These are phyloP conservation scores for Gerris buenoi DNA, from an alignment of 1,140 invertebrate species.

Conservation along the genomic window DNA sequence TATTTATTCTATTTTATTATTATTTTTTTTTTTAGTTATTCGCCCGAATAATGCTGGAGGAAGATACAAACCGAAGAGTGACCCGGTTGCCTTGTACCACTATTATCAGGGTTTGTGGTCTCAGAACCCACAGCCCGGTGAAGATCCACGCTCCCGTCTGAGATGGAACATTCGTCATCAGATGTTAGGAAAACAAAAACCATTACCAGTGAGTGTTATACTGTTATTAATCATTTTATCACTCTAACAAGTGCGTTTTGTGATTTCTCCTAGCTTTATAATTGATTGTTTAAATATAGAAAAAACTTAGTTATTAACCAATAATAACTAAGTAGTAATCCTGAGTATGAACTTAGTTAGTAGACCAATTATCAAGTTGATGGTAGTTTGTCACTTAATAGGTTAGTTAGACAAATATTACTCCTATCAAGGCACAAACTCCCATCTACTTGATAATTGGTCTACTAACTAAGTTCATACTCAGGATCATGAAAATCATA, in stretches of 20 bases:
- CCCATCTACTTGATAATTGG: not conserved
- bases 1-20: too few relatives aligned
- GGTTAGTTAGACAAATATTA: not conserved
- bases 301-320: not conserved
- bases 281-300: not conserved
- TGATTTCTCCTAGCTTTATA: not conserved
- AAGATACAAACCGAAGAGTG: slow-evolving; percentile 24
- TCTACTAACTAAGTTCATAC: not conserved
- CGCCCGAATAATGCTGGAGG: slow-evolving; percentile 20
- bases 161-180: slow-evolving; percentile 44
- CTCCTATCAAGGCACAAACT: not conserved
- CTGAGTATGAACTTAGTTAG: not conserved
- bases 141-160: slow-evolving; percentile 40
- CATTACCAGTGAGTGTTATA: not conserved
- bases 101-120: slow-evolving; percentile 56
- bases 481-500: not conserved
- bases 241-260: too few relatives aligned
- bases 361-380: not conserved
- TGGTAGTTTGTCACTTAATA: not conserved
- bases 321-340: not conserved
- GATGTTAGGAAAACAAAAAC: slow-evolving; percentile 31
- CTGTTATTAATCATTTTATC: too few relatives aligned
- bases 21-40: slow-evolving; percentile 35
- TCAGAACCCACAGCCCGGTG: slow-evolving; percentile 53
- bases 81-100: slow-evolving; percentile 58